Conservation (phyloP, 2,888 invertebrate genomes). For the Parascotia fuliginaria region DNA sequence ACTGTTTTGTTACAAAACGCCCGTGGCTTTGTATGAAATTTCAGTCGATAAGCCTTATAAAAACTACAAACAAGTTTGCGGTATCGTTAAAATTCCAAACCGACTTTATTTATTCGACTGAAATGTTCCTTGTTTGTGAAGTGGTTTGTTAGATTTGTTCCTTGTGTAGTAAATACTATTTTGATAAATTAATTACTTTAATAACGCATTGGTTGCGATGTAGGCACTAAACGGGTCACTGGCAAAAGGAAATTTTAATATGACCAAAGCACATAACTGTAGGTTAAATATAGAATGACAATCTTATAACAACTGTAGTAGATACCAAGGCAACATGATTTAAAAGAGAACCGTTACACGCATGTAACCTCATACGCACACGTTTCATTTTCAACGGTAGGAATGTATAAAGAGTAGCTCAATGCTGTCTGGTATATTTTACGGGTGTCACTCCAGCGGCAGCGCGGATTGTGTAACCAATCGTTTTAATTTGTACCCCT, state of each 20-base stretch:
- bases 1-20: slow-evolving; percentile 4
- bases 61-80: not conserved
- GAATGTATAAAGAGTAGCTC: slow-evolving; percentile 10
- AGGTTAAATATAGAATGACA: too few species aligned
- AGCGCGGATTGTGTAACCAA: slow-evolving; percentile 37
- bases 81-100: slow-evolving; percentile 4
- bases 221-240: too few species aligned
- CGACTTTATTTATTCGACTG: not conserved
- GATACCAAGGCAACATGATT: slow-evolving; percentile 21
- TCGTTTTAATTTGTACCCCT: slow-evolving; percentile 37
- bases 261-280: too few species aligned
- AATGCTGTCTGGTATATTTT: slow-evolving; percentile 44
- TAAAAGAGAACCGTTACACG: not conserved
- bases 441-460: slow-evolving; percentile 48
- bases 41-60: slow-evolving; percentile 8
- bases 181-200: too few species aligned
- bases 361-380: not conserved
- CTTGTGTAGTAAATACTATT: too few species aligned
- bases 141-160: not conserved
- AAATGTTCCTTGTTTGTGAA: not conserved
- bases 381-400: not conserved
- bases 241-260: too few species aligned
- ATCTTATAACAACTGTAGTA: not conserved
- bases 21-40: slow-evolving; percentile 7
- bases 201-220: too few species aligned